Evolutionary conservation across 2,797 vertebrate genomes (phyloP), one percentile per base, ranked within the genome.

Genomic region (Phrynocephalus forsythii): DNA sequence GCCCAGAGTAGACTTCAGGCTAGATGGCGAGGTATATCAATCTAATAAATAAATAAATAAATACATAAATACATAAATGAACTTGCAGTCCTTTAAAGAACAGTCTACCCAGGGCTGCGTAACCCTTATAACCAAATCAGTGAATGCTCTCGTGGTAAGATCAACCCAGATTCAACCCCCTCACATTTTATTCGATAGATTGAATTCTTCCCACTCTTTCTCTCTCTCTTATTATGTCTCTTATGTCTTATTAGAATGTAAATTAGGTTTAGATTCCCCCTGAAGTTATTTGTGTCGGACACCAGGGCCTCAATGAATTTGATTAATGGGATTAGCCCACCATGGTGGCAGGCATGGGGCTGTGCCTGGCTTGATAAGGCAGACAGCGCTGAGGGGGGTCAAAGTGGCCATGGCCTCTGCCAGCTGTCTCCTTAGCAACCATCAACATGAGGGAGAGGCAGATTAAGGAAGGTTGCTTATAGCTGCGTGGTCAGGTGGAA

Each of bases 101-200:
- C 88, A 92, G 89, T 92, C 95, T 93, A 93, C 89, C 89, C 92
- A 86, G 85, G 44, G 10, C 91, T 89, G 0, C 16, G 8, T 90
- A 91, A 95, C 89, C 92, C 86, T 86, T 86, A 89, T 90, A 44
- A 88, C 89, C 89, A 91, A 89, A 90, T 85, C 92, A 92, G 95
- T 95, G 90, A 93, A 93, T 92, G 92, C 89, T 92, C 93, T 93
- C 92, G 94, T 92, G 93, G 91, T 92, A 94, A 94, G 92, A 94
- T 94, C 87, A 92, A 95, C 91, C 88, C 89, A 92, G 87, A 90
- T 88, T 83, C 26, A 91, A 91, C 93, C 89, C 91, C 38, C 52
- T 86, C 52, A 56, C 89, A 93, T 93, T 94, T 93, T 91, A 92
- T 94, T 95, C 92, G 93, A 89, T 92, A 93, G 91, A 90, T 93